Evolutionary conservation across 2,113 vertebrate genomes (phyloP), one percentile per base, ranked within the genome.

Genomic region (Oreochromis spilurus): DNA sequence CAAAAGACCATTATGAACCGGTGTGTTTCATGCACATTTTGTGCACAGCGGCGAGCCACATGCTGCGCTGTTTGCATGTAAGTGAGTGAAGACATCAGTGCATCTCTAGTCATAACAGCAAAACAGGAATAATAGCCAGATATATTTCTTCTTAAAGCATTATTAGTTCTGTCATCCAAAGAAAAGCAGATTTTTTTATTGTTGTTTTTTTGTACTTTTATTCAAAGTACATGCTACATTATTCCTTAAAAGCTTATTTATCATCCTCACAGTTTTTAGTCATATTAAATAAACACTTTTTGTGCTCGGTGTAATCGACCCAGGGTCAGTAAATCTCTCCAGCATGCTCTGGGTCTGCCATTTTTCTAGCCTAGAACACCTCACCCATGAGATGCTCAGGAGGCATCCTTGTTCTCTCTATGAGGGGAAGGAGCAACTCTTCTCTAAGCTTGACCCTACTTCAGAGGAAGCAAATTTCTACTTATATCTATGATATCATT

Each of bases 21-120:
- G 17, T 62, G 31, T 62, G 31, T 7, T 62, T 36, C 31, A 2
- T n/a, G 31, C 31, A 62, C 58, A 62, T n/a, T 36, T 62, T 36
- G 4, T 36, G 0, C 31, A 62, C 0, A 62, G 9, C 17, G 0
- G 5, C 5, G 1, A 36, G 31, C 31, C 58, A n/a, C 1, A 62
- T 62, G 58, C 31, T 62, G n/a, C 31, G 11, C 58, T 36, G 31
- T 36, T 62, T 1, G 58, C 58, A 62, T 62, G 58, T 12, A 62
- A 65, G 31, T 65, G 17, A 62, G 31, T n/a, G 17, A 65, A 65
- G 60, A 65, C 31, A 36, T 4, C 0, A 65, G 31, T 36, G 31
- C 60, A 65, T 62, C 17, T 62, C 31, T 65, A 62, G 58, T 62
- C 58, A 62, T 62, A 62, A 62, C 31, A 62, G 17, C 17, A 36